Evolutionary conservation across 2,797 vertebrate genomes (phyloP).

Genomic region (Falco novaeseelandiae): DNA sequence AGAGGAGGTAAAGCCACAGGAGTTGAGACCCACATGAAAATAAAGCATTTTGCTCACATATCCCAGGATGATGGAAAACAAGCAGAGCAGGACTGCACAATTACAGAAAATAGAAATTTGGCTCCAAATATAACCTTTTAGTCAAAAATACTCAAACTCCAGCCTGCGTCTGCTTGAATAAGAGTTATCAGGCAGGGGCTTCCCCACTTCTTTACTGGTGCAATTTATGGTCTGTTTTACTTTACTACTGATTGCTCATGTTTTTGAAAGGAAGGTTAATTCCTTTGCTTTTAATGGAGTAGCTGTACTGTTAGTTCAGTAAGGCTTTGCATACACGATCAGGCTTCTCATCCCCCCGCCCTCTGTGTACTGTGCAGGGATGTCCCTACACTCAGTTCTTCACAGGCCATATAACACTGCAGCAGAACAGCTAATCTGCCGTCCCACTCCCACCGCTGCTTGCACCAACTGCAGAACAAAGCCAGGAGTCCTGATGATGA

Average conservation of each 20-base stretch:
- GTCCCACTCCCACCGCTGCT: not conserved
- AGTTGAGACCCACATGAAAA: slow-evolving; percentile 33
- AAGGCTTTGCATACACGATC: not conserved
- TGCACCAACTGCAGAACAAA: not conserved
- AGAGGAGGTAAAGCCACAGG: slow-evolving; percentile 35
- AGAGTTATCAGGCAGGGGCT: not conserved
- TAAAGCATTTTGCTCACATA: slow-evolving; percentile 2
- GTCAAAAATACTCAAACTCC: not conserved
- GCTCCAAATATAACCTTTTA: not conserved
- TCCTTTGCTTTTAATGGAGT: slow-evolving; percentile 39
- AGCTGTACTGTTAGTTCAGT: not conserved
- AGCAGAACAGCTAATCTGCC: not conserved
- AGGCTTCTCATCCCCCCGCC: not conserved
- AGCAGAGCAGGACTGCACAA: slow-evolving; percentile 35
- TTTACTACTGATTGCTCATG: not conserved
- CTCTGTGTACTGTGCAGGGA: not conserved
- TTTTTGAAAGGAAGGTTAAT: slow-evolving; percentile 59
- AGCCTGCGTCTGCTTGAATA: not conserved
- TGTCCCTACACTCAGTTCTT: not conserved
- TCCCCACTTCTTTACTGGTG: not conserved
- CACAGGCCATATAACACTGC: not conserved
- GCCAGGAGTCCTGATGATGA: not conserved
- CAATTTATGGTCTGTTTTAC: slow-evolving; percentile 14
- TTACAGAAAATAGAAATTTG: slow-evolving; percentile 1
- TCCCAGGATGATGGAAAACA: slow-evolving; percentile 40